Conservation (phyloP, 2,888 invertebrate species). For the Nysson spinosus region DNA sequence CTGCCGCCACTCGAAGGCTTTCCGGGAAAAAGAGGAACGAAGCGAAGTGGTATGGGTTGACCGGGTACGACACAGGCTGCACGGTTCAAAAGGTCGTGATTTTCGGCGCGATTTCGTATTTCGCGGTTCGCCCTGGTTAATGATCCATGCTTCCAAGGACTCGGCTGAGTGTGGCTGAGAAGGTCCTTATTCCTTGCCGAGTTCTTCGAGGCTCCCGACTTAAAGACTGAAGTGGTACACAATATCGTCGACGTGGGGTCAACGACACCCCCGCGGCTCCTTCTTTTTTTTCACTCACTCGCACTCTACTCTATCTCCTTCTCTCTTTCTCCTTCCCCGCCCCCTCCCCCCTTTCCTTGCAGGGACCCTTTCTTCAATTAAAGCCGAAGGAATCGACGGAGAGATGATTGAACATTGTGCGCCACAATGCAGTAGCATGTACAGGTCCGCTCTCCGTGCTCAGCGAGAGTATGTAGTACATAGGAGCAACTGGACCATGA, state of each 20-base stretch:
- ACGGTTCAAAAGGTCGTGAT: constrained; percentile 65
- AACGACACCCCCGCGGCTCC: constrained; percentile 70
- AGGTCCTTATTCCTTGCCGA: constrained; percentile 73
- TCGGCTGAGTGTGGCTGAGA: constrained; percentile 74
- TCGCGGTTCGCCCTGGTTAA: constrained; percentile 71
- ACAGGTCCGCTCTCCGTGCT: constrained; percentile 54
- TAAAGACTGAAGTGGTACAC: constrained; percentile 75
- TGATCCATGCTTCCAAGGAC: constrained; percentile 73
- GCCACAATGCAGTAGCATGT: constrained; percentile 65
- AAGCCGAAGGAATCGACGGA: constrained; percentile 62
- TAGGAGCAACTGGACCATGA: constrained; percentile 74
- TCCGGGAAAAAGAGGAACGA: constrained; percentile 3
- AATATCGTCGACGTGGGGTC: constrained; percentile 74
- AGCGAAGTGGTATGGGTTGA: constrained; percentile 6
- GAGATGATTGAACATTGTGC: constrained; percentile 68
- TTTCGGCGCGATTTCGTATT: constrained; percentile 68
- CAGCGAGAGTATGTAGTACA: constrained; percentile 64
- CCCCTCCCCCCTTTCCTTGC: constrained; percentile 5
- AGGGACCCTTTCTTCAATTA: constrained; percentile 68
- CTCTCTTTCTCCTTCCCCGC: constrained; percentile 7
- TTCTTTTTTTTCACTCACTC: constrained; percentile 42
- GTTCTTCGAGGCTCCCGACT: constrained; percentile 69
- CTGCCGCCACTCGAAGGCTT: constrained; percentile 48
- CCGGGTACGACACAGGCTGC: constrained; percentile 18
- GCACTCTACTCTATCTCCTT: constrained; percentile 23